Conservation (phyloP, 2,888 invertebrate genomes). For the Philereme transversata region DNA sequence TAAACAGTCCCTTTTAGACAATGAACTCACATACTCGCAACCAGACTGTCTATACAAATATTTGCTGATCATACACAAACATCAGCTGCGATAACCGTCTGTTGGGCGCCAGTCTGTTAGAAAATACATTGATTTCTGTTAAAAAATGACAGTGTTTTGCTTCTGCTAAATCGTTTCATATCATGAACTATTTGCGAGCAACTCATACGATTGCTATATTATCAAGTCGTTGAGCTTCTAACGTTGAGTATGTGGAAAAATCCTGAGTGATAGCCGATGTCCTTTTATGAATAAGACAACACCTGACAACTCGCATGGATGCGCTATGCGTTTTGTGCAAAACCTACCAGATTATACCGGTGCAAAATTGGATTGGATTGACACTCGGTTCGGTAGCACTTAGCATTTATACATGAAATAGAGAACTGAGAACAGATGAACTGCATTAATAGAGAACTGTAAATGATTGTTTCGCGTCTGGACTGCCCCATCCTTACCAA, state of each 20-base stretch:
- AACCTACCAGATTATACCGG: too few species aligned
- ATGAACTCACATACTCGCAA: background rate
- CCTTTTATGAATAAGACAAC: background rate
- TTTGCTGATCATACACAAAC: slow-evolving; percentile 16
- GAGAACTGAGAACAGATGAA: too few species aligned
- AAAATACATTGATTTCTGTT: slow-evolving; percentile 3
- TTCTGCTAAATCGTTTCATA: background rate
- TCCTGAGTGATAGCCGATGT: background rate
- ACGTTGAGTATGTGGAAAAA: slow-evolving; percentile 16
- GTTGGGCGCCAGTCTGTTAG: slow-evolving; percentile 5
- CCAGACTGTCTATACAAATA: slow-evolving; percentile 12
- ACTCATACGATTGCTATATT: slow-evolving; percentile 6
- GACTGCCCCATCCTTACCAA: too few species aligned
- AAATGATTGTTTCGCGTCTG: too few species aligned
- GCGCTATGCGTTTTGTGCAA: too few species aligned
- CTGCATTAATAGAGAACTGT: too few species aligned
- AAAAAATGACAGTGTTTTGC: background rate
- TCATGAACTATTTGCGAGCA: slow-evolving; percentile 15
- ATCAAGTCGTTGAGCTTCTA: slow-evolving; percentile 8
- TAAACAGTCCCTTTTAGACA: slow-evolving; percentile 6
- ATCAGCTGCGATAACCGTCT: slow-evolving; percentile 10
- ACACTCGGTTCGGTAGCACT: too few species aligned
- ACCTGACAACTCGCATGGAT: background rate
- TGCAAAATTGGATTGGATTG: too few species aligned
- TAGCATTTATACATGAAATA: too few species aligned